A percentile compares a stretch with the other conserved stretches of the same genome.
Conservation (phyloP, 2,113 vertebrate species). For the Phylloscopus trochilus region DNA sequence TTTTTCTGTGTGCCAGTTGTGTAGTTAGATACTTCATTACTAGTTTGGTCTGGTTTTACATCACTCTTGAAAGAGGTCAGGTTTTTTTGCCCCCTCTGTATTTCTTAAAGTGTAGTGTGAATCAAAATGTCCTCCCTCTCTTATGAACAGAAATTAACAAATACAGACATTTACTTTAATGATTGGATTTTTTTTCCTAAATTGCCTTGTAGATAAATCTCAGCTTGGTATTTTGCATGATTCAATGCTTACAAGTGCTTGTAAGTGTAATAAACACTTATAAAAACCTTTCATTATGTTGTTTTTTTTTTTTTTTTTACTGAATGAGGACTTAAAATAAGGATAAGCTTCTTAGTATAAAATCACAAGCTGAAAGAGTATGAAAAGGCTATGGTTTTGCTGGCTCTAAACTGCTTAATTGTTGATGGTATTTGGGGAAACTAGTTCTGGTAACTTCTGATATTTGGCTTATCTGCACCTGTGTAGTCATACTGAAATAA, state of each 20-base stretch:
- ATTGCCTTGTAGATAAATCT: background rate
- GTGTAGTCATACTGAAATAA: background rate
- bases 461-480: background rate
- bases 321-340: background rate
- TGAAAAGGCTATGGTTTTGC: background rate
- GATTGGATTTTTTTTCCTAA: background rate
- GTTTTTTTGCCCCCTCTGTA: background rate
- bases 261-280: background rate
- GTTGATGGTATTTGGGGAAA: background rate
- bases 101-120: background rate
- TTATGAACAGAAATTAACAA: background rate
- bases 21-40: background rate
- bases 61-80: background rate
- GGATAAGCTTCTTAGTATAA: background rate
- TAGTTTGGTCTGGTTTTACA: constrained; percentile 3
- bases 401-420: background rate
- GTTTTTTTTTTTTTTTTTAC: background rate
- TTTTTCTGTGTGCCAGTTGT: background rate
- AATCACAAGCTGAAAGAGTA: background rate
- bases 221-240: background rate
- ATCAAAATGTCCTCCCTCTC: background rate
- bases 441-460: background rate
- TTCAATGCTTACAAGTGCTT: background rate
- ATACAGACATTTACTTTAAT: background rate
- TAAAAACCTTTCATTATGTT: background rate